Evolutionary conservation across 2,888 invertebrate genomes (phyloP), one percentile per base, ranked within the genome.

Genomic region (Pardosa pseudoannulata): DNA sequence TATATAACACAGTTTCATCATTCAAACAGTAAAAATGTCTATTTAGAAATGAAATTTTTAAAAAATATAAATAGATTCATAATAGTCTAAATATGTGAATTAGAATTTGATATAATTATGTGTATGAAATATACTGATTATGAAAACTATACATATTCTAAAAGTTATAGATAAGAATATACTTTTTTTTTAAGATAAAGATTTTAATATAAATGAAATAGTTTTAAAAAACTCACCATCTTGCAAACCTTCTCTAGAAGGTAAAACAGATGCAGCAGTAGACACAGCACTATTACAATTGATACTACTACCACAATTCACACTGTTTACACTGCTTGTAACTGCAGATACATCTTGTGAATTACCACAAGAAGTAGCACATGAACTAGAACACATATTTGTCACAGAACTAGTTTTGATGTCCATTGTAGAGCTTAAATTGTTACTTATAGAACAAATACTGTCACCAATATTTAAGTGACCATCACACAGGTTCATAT

Each of bases 401-500:
- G 70, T 29, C 64, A 81, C 75, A 19, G 74, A 71, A 73, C 41
- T 73, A 50, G 87, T 31, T 62, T 83, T 88, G 23, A 83, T 80
- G 76, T 88, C 88, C 79, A 83, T 83, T 67, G 65, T 76, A 87
- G 87, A 36, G 7, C 36, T 75, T 36, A 79, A 46, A 31, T 41
- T 83, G 62, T 67, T 88, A 23, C 46, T 70, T 41, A 79, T 80
- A 7, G 83, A 67, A 76, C 73, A 76, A 31, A 72, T 75, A 50
- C 62, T 80, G 78, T 82, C 87, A 68, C 65, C 39, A 28, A 87
- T 80, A 71, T 67, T 87, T 67, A 87, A 76, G 76, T 87, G 80
- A 87, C 56, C 87, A 81, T 87, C 87, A 73, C 87, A 87, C 68
- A 76, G 68, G 79, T 79, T 78, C 82, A 87, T 82, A 64, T 73